Evolutionary conservation across 2,797 vertebrate species (phyloP).

Genomic region (Anas acuta): DNA sequence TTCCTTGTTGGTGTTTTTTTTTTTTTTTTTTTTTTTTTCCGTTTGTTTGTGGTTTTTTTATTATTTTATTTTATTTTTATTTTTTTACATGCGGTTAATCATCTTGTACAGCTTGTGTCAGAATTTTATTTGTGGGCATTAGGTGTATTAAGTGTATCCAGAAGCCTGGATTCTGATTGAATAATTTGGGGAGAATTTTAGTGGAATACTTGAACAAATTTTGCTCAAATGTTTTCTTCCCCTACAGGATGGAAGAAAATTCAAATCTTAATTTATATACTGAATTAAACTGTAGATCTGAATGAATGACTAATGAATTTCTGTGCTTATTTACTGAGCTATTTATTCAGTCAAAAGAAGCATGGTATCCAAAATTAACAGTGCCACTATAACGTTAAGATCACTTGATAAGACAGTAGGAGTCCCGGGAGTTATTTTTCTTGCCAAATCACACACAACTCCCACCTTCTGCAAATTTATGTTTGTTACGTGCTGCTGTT

Average conservation of each 20-base stretch:
- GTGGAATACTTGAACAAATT: neutral
- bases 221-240: neutral
- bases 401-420: neutral
- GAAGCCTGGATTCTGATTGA: neutral
- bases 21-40: no score
- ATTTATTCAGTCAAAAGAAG: constrained; percentile 23
- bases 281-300: neutral
- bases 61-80: neutral
- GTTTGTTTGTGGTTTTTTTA: neutral
- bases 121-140: neutral
- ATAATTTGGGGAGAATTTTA: neutral
- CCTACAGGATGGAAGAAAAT: neutral
- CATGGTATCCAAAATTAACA: neutral
- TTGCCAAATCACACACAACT: neutral
- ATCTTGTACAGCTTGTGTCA: neutral
- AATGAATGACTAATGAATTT: constrained; percentile 40
- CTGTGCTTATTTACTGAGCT: constrained; percentile 12
- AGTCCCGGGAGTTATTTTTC: constrained; percentile 5
- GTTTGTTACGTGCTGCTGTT: neutral
- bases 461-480: constrained; percentile 2
- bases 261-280: neutral
- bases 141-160: neutral
- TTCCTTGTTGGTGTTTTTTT: neutral
- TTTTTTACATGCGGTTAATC: neutral
- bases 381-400: constrained; percentile 8